Base-by-base conservation (phyloP, 2,797 vertebrate genomes). In the Australoheros facetus region DNA sequence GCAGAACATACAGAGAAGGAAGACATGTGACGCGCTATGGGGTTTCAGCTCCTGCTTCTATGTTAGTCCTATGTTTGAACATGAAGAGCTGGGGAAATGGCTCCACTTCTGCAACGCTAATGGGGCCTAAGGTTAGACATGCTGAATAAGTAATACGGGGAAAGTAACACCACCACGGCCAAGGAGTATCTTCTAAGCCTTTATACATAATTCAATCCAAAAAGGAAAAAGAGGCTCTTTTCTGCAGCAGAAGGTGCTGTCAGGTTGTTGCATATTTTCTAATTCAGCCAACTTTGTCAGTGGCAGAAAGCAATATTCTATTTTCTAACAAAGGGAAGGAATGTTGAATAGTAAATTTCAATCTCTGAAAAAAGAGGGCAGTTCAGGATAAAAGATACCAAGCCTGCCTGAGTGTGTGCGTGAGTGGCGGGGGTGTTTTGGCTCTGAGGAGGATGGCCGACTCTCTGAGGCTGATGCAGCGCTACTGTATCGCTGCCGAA, bases 81-180 rank as follows among this genome's bases (percentile, higher is more conserved):
- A 87, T 85, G 75, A 88, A 70, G 77, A 60, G 60, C 54, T 19
- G 42, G 64, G 80, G 71, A 89, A 89, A 88, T 48, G 64, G 84
- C 85, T 90, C 75, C 21, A 56, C 79, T 80, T 84, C 78, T 85
- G 55, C 80, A 60, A 89, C 59, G 23, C 83, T 93, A 92, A 94
- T 91, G 89, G 90, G 78, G 78, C 82, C 88, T 88, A 80, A 85
- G 89, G 91, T 90, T 92, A 78, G 81, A 85, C 79, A 70, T 87
- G 64, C 83, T 92, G 86, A 93, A 93, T 94, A 93, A 92, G 86
- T 91, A 81, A 94, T 88, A 80, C 3, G 42, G 56, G 70, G 82
- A 91, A 93, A 90, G 89, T 82, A 93, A 93, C 87, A 89, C 83
- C 76, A 69, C 71, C 3, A 19, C 73, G 77, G 84, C 79, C 73